phyloP scores from a whole-genome alignment of 2,888 invertebrate species.

The Eilema depressum region DNA sequence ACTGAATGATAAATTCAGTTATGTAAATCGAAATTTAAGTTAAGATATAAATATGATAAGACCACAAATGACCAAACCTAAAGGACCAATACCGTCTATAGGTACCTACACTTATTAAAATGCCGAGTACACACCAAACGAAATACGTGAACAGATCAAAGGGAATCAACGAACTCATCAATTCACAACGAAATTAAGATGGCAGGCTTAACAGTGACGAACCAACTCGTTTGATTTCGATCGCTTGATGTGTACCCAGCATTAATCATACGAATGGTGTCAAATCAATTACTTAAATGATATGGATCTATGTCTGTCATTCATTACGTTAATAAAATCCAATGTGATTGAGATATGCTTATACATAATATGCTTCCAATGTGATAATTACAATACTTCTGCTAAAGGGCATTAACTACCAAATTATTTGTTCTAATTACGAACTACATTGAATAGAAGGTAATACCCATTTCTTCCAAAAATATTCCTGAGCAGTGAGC shows the following conservation, averaged over 20 bases:
- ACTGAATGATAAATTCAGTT: too few relatives aligned
- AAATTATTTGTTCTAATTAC: not conserved
- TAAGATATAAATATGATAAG: not conserved
- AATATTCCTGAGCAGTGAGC: slow-evolving; percentile 76
- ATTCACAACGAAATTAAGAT: not conserved
- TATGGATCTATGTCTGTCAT: not conserved
- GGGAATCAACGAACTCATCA: not conserved
- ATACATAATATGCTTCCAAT: too few relatives aligned
- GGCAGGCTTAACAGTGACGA: not conserved
- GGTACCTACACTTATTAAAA: not conserved
- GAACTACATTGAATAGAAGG: slow-evolving; percentile 11
- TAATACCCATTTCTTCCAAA: slow-evolving; percentile 83
- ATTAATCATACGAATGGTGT: not conserved
- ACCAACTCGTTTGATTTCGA: not conserved
- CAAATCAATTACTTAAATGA: slow-evolving; percentile 3
- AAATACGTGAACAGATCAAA: not conserved
- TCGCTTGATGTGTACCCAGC: not conserved
- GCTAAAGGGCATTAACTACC: not conserved
- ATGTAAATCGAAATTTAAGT: not conserved
- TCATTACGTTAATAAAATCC: not conserved
- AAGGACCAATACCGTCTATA: not conserved
- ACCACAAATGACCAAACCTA: slow-evolving; percentile 19
- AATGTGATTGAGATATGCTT: not conserved
- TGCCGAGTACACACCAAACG: not conserved
- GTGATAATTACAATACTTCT: slow-evolving; percentile 2